Percentiles rank a stretch among this genome's conserved stretches.
These are phyloP conservation scores for Nerophis ophidion DNA, from an alignment of 2,113 vertebrate genomes.

Conservation along the genomic window DNA sequence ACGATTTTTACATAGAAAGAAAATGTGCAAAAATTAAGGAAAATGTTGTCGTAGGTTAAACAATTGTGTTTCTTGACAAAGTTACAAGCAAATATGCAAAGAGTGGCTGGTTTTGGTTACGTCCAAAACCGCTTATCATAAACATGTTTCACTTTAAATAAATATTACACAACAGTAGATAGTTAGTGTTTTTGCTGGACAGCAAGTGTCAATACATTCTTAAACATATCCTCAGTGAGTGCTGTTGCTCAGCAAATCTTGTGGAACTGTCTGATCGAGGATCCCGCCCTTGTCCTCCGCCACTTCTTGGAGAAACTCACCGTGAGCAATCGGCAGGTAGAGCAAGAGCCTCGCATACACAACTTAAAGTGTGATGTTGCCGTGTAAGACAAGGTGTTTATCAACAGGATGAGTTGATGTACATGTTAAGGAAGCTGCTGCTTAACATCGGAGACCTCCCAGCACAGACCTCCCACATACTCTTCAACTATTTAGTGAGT, in stretches of 20 bases:
- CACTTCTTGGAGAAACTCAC: constrained; percentile 98
- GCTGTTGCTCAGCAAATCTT: constrained; percentile 96
- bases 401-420: constrained; percentile 92
- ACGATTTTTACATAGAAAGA: too few species aligned
- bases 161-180: too few species aligned
- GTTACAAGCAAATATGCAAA: too few species aligned
- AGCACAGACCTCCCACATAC: constrained; percentile 95
- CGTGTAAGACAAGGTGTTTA: neutral
- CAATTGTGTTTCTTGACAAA: too few species aligned
- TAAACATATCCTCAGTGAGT: constrained; percentile 74
- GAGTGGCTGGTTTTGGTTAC: too few species aligned
- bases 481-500: constrained; percentile 98
- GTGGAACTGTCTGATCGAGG: constrained; percentile 98
- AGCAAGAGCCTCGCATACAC: neutral
- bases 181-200: too few species aligned
- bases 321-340: constrained; percentile 95
- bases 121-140: too few species aligned
- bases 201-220: too few species aligned
- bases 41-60: too few species aligned
- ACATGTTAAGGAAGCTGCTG: constrained; percentile 94
- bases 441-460: constrained; percentile 96
- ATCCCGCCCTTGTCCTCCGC: constrained; percentile 92
- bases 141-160: too few species aligned
- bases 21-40: too few species aligned
- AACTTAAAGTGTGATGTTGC: neutral